Conservation (phyloP, 2,113 vertebrate species). For the Falco punctatus region DNA sequence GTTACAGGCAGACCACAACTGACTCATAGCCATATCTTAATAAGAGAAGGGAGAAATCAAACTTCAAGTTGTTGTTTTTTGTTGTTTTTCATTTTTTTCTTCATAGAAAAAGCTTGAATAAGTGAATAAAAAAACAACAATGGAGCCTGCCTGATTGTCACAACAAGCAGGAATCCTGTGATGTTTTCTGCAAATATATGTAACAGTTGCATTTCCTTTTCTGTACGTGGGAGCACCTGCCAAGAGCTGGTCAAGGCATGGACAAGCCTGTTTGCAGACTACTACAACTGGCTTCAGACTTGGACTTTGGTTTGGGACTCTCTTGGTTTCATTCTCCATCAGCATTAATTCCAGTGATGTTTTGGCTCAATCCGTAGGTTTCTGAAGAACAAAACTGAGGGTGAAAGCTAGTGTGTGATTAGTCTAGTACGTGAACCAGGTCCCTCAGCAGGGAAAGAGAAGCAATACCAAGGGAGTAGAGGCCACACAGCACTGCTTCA, state of each 20-base stretch:
- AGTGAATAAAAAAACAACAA: neutral
- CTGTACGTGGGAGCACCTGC: neutral
- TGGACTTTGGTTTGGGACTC: neutral
- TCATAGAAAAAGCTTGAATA: neutral
- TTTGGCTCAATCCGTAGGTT: neutral
- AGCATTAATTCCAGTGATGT: neutral
- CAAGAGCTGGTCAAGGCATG: neutral
- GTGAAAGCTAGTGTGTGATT: neutral
- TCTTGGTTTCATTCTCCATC: neutral
- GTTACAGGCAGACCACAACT: neutral
- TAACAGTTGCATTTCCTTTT: neutral
- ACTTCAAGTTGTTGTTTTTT: too few species aligned
- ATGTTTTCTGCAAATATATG: neutral
- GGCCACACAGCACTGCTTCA: fast-evolving
- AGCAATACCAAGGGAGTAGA: neutral
- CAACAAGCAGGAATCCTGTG: neutral
- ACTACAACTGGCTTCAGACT: neutral
- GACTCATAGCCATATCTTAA: neutral
- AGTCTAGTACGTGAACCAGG: neutral
- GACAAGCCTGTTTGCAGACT: neutral
- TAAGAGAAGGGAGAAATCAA: neutral
- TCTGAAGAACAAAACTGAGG: neutral
- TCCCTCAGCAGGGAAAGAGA: neutral
- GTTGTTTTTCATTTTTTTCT: neutral
- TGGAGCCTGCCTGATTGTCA: neutral